Evolutionary conservation across 2,888 invertebrate genomes (phyloP).

Genomic region (Cephalotes varians): DNA sequence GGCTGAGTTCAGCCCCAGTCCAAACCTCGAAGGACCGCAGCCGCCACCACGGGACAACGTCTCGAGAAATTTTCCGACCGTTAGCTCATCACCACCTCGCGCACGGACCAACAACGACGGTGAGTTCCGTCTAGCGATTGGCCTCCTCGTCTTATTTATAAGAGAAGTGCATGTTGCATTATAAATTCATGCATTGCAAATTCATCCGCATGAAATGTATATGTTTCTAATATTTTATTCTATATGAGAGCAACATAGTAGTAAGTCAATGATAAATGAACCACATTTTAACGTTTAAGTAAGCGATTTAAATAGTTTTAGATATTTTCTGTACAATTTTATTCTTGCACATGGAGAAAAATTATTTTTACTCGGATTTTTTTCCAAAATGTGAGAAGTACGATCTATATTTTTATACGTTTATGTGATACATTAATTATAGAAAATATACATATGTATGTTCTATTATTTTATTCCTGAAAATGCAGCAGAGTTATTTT

Average conservation of each 20-base stretch:
- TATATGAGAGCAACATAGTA: neutral
- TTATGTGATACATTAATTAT: neutral
- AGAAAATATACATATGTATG: neutral
- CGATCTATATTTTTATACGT: neutral
- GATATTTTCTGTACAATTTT: neutral
- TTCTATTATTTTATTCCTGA: neutral
- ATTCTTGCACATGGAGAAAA: neutral
- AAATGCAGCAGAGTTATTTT: neutral
- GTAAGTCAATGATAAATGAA: neutral
- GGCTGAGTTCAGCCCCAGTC: slow-evolving; percentile 85
- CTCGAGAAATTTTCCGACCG: slow-evolving; percentile 80
- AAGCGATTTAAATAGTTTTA: neutral
- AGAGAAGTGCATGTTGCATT: neutral
- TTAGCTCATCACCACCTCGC: slow-evolving; percentile 83
- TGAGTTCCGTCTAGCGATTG: slow-evolving; percentile 73
- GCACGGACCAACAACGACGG: slow-evolving; percentile 84
- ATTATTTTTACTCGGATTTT: neutral
- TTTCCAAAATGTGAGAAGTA: neutral
- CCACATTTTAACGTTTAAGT: neutral
- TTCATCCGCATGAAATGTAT: neutral
- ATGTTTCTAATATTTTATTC: neutral
- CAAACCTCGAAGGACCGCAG: slow-evolving; percentile 84
- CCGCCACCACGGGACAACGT: slow-evolving; percentile 82
- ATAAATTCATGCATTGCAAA: no score
- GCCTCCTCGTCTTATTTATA: neutral